Evolutionary conservation across 2,888 invertebrate species (phyloP).

Genomic region (Acanthoscelides obtectus): DNA sequence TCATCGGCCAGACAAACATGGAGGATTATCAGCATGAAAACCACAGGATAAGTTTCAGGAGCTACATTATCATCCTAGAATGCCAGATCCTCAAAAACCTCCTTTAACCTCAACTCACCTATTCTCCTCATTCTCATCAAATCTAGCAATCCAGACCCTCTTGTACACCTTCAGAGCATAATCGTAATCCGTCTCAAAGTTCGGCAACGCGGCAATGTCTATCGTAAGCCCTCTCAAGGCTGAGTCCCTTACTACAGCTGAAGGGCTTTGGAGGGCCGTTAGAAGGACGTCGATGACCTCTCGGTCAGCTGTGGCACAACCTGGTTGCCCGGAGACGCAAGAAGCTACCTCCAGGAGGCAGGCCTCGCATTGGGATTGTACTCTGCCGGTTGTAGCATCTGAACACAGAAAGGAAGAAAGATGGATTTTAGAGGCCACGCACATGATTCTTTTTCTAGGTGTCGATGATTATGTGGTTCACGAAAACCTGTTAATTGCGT

Average conservation of each 20-base stretch:
- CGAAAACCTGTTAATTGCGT: no score
- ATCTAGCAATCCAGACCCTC: conserved; percentile 78
- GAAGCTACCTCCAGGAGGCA: conserved; percentile 77
- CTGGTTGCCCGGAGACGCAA: conserved; percentile 64
- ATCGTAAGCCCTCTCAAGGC: conserved; percentile 69
- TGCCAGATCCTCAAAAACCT: no score
- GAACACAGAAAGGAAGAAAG: no score
- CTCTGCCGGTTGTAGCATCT: conserved; percentile 61
- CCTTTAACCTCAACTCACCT: conserved; percentile 44
- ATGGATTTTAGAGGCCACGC: no score
- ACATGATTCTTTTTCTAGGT: no score
- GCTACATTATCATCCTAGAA: no score
- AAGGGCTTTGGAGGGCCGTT: conserved; percentile 69
- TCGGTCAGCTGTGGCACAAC: conserved; percentile 57
- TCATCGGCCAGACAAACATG: no score
- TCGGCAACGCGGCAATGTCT: conserved; percentile 59
- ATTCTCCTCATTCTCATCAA: conserved; percentile 75
- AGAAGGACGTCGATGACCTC: conserved; percentile 75
- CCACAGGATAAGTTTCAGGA: no score
- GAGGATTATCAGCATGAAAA: no score
- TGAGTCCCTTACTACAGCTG: conserved; percentile 72
- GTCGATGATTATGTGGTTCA: no score
- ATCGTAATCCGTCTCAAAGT: conserved; percentile 54
- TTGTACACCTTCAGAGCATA: conserved; percentile 60
- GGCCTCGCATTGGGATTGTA: conserved; percentile 73